Evolutionary conservation across 30 jellyfish, hydroid and myxozoan species (phyloP), one percentile per base, ranked within the genome.

Genomic region (Aurelia sp.): DNA sequence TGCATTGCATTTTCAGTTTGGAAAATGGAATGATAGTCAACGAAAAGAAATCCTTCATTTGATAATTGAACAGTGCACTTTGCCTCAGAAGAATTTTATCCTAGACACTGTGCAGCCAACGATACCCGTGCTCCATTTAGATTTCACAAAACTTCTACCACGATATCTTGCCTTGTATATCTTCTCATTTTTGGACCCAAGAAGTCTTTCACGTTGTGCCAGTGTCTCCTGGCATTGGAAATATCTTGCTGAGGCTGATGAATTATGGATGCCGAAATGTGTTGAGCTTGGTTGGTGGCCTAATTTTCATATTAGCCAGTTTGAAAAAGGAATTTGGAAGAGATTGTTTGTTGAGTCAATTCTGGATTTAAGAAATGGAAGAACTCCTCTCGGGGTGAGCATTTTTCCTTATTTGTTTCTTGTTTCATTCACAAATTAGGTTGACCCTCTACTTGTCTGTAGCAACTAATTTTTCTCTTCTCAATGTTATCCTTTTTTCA

Each of bases 251-350:
- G 78, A 67, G 41, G 44, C 78, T 67, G 78, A 67, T 20, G 78
- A 67, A 30, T 67, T 30, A 11, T 67, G 78, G 78, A 67, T 67
- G 78, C 78, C 78, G 59, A 67, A 67, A 30, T 67, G 78, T 67
- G 50, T 67, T 12, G 41, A 67, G 16, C 78, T 67, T 21, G 78
- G 78, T 4, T 67, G 78, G 78, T 67, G 78, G 78, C 78, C 78
- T 7, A 67, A 47, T 30, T 67, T 67, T 47, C 33, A 67, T 20
- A 33, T 67, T 17, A 67, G 78, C 51, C 78, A 38, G 41, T 20
- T 67, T 38, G 78, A 67, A 67, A 67, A 21, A n/a, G 78, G 78
- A 16, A 47, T 67, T 17, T 67, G 78, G 78, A 67, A 67, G 7
- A 21, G 78, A 21, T 20, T 67, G 78, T 67, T 67, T 67, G 78